A percentile compares a stretch with the other conserved stretches of the same genome.
Evolutionary conservation across 2,113 vertebrate genomes (phyloP).

Genomic region (Aphyosemion australe): DNA sequence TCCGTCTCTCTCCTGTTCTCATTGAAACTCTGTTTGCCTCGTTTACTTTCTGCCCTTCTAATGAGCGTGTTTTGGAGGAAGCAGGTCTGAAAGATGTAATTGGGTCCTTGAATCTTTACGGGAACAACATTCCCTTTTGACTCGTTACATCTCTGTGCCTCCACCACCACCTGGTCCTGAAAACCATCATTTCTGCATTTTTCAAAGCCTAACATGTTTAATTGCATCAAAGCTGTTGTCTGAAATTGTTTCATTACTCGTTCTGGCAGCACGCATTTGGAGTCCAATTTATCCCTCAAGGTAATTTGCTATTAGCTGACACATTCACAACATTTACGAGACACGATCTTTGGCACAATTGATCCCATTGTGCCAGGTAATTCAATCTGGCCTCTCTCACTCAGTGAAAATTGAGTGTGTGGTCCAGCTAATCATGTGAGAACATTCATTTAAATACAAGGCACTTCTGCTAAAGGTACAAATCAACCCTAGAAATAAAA

Average conservation of each 20-base stretch:
- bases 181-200: constrained; percentile 20
- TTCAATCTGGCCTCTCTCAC: not conserved
- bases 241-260: constrained; percentile 17
- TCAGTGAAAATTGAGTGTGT: not conserved
- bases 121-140: constrained; percentile 47
- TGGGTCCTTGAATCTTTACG: constrained; percentile 64
- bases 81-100: constrained; percentile 52
- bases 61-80: constrained; percentile 46
- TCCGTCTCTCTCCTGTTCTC: constrained; percentile 3
- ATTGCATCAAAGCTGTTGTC: constrained; percentile 22
- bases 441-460: constrained; percentile 3
- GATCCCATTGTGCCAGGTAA: not conserved
- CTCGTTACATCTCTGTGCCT: constrained; percentile 35
- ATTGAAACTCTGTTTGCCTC: constrained; percentile 11
- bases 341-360: not conserved
- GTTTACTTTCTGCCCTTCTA: constrained; percentile 15
- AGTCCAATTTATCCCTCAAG: constrained; percentile 20
- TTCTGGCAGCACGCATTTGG: constrained; percentile 19
- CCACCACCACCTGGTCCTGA: not conserved
- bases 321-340: not conserved
- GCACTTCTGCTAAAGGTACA: not conserved
- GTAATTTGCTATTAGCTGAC: constrained; percentile 35
- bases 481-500: constrained; percentile 6
- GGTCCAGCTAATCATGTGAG: constrained; percentile 7
- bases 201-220: constrained; percentile 32